phyloP scores from a whole-genome alignment of 2,888 invertebrate species.

The Scaptomyza cyrtandrae region DNA sequence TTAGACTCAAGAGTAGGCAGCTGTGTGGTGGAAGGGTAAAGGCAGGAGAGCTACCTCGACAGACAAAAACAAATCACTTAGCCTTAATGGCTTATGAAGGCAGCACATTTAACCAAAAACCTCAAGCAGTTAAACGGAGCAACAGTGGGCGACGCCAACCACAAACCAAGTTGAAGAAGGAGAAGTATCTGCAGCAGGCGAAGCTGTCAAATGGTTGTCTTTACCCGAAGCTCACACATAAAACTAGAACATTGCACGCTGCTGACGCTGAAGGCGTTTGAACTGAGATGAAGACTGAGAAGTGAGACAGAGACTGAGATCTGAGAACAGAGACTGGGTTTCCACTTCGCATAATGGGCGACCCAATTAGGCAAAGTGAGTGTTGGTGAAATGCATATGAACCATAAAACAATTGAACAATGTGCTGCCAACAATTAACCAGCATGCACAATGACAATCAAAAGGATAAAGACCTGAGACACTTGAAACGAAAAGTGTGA shows the following conservation, averaged over 20 bases:
- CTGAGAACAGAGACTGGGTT: conserved; percentile 33
- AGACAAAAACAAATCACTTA: conserved; percentile 82
- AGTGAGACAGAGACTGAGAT: too few species aligned
- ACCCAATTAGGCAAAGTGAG: conserved; percentile 83
- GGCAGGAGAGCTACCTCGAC: conserved; percentile 28
- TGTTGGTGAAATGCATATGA: conserved; percentile 75
- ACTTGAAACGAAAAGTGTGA: not conserved
- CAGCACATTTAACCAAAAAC: conserved; percentile 80
- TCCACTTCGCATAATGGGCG: conserved; percentile 76
- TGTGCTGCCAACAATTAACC: conserved; percentile 69
- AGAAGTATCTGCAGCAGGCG: conserved; percentile 9
- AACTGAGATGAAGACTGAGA: conserved; percentile 13
- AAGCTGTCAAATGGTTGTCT: conserved; percentile 77
- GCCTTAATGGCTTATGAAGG: conserved; percentile 83
- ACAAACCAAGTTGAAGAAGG: conserved; percentile 7
- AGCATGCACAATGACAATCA: conserved; percentile 41
- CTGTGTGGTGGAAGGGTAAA: not conserved
- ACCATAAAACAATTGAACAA: conserved; percentile 80
- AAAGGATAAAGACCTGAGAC: conserved; percentile 23
- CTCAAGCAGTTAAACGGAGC: conserved; percentile 74
- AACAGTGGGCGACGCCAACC: conserved; percentile 41
- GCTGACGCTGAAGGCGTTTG: conserved; percentile 30
- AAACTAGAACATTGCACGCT: conserved; percentile 70
- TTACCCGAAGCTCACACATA: conserved; percentile 45
- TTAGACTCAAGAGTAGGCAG: conserved; percentile 52